Conservation (phyloP, 2,113 vertebrate genomes). For the Pseudopodoces humilis region DNA sequence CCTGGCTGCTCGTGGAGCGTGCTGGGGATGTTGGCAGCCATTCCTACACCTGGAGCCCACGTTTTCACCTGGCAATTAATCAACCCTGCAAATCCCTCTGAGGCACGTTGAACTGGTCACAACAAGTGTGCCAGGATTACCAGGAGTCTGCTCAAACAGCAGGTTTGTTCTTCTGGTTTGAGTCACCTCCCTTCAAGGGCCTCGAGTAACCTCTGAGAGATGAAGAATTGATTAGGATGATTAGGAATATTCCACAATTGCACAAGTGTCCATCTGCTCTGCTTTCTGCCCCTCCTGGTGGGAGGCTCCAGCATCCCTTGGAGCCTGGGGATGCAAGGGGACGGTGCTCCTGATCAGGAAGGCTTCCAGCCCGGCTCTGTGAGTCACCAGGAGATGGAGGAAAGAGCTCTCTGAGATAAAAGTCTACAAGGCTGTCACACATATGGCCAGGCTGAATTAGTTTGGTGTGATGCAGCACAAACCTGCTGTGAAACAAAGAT, state of each 20-base stretch:
- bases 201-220: neutral
- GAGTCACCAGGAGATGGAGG: neutral
- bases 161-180: neutral
- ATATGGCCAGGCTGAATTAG: neutral
- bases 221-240: neutral
- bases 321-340: neutral
- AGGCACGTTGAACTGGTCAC: neutral
- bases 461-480: neutral
- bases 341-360: neutral
- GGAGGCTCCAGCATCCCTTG: neutral
- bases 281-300: neutral
- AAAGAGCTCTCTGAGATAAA: neutral
- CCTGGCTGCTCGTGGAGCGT: accelerated
- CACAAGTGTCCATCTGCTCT: constrained; percentile 29
- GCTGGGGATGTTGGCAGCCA: neutral
- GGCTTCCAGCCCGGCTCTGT: neutral
- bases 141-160: neutral
- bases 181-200: neutral
- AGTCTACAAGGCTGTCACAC: neutral
- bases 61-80: neutral
- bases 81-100: neutral
- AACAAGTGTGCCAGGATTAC: neutral
- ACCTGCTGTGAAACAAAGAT: neutral
- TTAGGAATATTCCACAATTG: neutral
- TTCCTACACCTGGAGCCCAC: neutral